phyloP scores from a whole-genome alignment of 2,888 invertebrate genomes.

The Drosophila melanocephala region DNA sequence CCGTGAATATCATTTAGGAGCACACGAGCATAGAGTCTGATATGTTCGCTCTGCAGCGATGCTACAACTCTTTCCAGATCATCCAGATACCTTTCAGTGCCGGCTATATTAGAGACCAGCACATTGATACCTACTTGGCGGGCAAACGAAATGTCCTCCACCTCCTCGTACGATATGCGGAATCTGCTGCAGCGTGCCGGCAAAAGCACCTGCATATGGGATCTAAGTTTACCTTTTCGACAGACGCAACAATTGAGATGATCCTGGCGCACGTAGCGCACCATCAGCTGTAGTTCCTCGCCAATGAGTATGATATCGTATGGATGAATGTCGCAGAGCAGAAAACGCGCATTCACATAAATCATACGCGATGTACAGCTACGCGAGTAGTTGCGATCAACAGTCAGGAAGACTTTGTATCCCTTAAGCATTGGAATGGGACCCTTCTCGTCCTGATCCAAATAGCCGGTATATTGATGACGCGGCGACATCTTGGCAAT shows the following conservation, averaged over 20 bases:
- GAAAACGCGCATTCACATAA: conserved; percentile 80
- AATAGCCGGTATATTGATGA: conserved; percentile 73
- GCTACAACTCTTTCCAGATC: conserved; percentile 58
- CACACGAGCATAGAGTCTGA: conserved; percentile 74
- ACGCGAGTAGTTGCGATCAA: conserved; percentile 66
- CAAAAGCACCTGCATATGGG: conserved; percentile 76
- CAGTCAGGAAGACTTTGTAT: conserved; percentile 56
- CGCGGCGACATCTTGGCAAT: conserved; percentile 79
- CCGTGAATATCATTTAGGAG: conserved; percentile 68
- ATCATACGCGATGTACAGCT: conserved; percentile 43
- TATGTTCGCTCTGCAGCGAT: conserved; percentile 61
- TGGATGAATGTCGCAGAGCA: conserved; percentile 63
- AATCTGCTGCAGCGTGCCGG: conserved; percentile 66
- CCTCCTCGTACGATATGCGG: conserved; percentile 80
- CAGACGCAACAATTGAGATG: conserved; percentile 68
- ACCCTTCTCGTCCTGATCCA: conserved; percentile 13
- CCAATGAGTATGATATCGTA: conserved; percentile 82
- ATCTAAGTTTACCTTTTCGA: conserved; percentile 61
- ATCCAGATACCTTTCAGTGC: conserved; percentile 58
- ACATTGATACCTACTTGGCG: conserved; percentile 79
- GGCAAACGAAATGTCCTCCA: conserved; percentile 83
- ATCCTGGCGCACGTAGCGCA: conserved; percentile 36
- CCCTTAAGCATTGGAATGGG: conserved; percentile 42
- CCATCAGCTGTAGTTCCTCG: conserved; percentile 69
- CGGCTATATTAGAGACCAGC: conserved; percentile 68